A percentile compares a stretch with the other conserved stretches of the same genome.
phyloP scores from a whole-genome alignment of 1,140 invertebrate species.

The Bombus affinis region DNA sequence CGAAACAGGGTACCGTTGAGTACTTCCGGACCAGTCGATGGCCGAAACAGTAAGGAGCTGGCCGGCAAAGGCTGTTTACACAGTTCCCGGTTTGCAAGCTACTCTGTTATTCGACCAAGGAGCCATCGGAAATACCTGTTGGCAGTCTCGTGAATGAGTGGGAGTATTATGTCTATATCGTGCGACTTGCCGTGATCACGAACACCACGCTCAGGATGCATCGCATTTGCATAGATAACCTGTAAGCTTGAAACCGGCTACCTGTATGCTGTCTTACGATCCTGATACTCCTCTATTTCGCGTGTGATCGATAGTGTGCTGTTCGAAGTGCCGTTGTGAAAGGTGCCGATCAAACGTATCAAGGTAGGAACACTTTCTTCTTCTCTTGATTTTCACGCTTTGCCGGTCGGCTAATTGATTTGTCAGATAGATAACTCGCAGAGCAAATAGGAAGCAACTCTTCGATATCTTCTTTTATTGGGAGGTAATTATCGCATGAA shows the following conservation, averaged over 20 bases:
- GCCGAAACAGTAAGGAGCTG: not conserved
- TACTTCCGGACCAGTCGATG: constrained; percentile 40
- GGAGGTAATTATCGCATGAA: not conserved
- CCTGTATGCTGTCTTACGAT: not conserved
- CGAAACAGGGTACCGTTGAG: constrained; percentile 21
- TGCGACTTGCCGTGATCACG: constrained; percentile 54
- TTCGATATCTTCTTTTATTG: not conserved
- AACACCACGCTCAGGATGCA: constrained; percentile 30
- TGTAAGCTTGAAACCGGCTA: not conserved
- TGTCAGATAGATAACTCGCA: not conserved
- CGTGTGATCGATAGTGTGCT: constrained; percentile 20
- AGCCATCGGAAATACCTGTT: constrained; percentile 76
- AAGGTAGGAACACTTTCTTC: not conserved
- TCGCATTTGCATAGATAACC: constrained; percentile 71
- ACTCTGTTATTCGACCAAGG: constrained; percentile 42
- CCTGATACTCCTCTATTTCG: not conserved
- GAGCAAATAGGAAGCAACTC: not conserved
- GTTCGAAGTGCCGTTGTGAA: not conserved
- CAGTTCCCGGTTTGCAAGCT: not conserved
- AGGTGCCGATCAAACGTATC: not conserved
- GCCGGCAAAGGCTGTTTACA: constrained; percentile 43
- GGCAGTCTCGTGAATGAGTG: constrained; percentile 72
- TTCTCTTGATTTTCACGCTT: not conserved
- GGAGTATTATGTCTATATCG: constrained; percentile 55
- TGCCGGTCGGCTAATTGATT: not conserved